A percentile compares a stretch with the other conserved stretches of the same genome.
These are phyloP conservation scores for Apostichopus japonicus DNA, from an alignment of 35 echinoderm and acorn worm genomes.

Conservation along the genomic window DNA sequence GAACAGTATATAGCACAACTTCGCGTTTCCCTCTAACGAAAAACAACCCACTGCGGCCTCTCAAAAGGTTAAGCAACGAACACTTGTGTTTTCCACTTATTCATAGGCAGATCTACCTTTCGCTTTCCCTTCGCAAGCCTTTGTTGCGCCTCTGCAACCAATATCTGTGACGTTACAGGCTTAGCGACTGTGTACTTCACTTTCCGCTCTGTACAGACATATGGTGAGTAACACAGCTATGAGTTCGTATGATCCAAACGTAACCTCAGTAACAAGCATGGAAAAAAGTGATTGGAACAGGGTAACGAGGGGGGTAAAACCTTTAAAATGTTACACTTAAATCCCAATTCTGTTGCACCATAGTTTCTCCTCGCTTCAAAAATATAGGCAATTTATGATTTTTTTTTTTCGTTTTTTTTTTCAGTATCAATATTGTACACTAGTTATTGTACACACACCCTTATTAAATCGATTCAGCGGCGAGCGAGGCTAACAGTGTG, in stretches of 20 bases:
- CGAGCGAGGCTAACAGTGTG: slow-evolving; percentile 32
- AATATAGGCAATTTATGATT: not conserved
- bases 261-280: not conserved
- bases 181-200: slow-evolving; percentile 6
- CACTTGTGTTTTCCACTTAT: slow-evolving; percentile 52
- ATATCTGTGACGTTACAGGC: slow-evolving; percentile 40
- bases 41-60: slow-evolving; percentile 54
- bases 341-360: not conserved
- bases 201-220: not conserved
- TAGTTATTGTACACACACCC: slow-evolving; percentile 10
- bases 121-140: slow-evolving; percentile 41
- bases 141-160: slow-evolving; percentile 50
- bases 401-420: not conserved
- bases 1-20: not conserved
- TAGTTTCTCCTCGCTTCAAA: not conserved
- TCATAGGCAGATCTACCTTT: slow-evolving; percentile 9
- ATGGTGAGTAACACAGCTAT: not conserved
- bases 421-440: slow-evolving; percentile 10
- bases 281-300: slow-evolving; percentile 3
- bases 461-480: slow-evolving; percentile 15
- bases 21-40: slow-evolving; percentile 31
- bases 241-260: not conserved
- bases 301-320: not conserved
- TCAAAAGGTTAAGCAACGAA: slow-evolving; percentile 48
- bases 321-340: not conserved